A percentile compares a stretch with the other conserved stretches of the same genome.
phyloP scores from a whole-genome alignment of 2,888 invertebrate genomes.

The Reticulitermes lucifugus region DNA sequence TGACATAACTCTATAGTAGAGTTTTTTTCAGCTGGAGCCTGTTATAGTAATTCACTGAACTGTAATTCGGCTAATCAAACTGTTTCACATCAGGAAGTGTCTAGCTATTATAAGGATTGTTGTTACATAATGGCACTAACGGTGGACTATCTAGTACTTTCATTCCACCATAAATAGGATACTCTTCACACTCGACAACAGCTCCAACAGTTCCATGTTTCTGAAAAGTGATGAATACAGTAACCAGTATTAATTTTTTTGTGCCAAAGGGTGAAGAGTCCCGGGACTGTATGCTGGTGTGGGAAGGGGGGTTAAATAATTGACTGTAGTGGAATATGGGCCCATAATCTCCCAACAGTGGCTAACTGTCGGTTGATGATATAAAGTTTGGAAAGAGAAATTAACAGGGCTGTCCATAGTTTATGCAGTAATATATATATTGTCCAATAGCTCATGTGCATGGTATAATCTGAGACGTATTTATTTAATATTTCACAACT shows the following conservation, averaged over 20 bases:
- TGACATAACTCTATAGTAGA: not conserved
- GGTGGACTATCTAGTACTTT: too few species aligned
- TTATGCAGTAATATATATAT: too few species aligned
- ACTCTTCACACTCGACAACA: not conserved
- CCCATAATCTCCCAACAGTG: conserved; percentile 16
- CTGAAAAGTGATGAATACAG: too few species aligned
- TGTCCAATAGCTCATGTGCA: too few species aligned
- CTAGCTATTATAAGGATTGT: not conserved
- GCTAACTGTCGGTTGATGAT: not conserved
- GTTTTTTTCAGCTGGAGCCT: not conserved
- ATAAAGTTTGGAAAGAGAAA: not conserved
- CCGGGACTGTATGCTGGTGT: not conserved
- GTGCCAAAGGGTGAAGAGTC: not conserved
- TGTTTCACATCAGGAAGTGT: not conserved
- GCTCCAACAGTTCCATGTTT: not conserved
- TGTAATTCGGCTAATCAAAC: not conserved
- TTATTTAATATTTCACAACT: too few species aligned
- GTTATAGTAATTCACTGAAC: not conserved
- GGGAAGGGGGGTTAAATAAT: not conserved
- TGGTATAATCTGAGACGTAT: too few species aligned
- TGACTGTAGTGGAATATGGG: not conserved
- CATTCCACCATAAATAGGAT: not conserved
- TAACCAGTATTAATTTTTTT: not conserved
- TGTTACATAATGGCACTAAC: not conserved
- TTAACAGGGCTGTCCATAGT: not conserved